A percentile compares a stretch with the other conserved stretches of the same genome.
Conservation (phyloP, 2,888 invertebrate species). For the Theodoxus fluviatilis region DNA sequence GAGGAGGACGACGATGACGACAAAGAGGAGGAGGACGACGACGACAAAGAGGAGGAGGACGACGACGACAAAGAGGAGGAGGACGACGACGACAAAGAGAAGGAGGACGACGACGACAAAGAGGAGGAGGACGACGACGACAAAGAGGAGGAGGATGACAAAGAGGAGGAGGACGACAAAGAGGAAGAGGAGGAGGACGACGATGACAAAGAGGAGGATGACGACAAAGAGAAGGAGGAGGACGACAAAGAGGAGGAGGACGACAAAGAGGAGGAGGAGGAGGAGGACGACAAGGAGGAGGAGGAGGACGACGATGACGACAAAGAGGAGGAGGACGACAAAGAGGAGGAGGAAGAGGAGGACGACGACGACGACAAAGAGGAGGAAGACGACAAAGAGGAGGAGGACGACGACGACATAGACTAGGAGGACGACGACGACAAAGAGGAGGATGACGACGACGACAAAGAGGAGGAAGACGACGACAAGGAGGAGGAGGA, state of each 20-base stretch:
- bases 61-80: too few relatives aligned
- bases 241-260: background rate
- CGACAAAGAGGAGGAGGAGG: background rate
- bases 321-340: background rate
- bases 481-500: too few relatives aligned
- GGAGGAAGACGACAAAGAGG: background rate
- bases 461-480: too few relatives aligned
- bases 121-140: background rate
- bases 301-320: constrained; percentile 3
- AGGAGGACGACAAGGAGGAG: background rate
- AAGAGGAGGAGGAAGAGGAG: background rate
- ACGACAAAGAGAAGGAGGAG: background rate
- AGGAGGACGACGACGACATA: too few relatives aligned
- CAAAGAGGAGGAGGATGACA: background rate
- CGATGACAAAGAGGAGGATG: background rate
- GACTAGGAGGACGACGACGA: too few relatives aligned
- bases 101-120: too few relatives aligned
- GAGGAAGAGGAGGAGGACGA: background rate
- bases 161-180: background rate
- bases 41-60: too few relatives aligned
- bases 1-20: too few relatives aligned
- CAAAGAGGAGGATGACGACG: too few relatives aligned
- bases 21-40: too few relatives aligned
- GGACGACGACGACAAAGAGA: too few relatives aligned
- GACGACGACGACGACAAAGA: background rate